Conservation (phyloP, 2,113 vertebrate genomes). For the Lampris incognitus region DNA sequence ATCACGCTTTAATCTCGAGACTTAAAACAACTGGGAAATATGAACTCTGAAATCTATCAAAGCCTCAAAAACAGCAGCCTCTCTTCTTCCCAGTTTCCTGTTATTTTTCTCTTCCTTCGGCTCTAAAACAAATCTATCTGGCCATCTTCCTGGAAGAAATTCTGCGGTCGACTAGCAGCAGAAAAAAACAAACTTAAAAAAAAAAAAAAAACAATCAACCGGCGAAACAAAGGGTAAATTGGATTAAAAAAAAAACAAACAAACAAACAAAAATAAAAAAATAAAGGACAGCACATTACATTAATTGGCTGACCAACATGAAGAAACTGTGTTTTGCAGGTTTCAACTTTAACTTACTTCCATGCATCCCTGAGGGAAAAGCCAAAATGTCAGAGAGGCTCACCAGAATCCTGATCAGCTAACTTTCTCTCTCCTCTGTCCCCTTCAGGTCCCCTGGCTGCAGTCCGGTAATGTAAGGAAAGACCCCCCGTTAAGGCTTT, state of each 20-base stretch:
- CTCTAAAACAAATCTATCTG: slow-evolving; percentile 3
- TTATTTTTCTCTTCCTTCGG: slow-evolving; percentile 48
- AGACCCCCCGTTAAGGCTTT: slow-evolving; percentile 10
- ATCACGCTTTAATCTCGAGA: slow-evolving; percentile 21
- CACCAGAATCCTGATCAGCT: slow-evolving; percentile 16
- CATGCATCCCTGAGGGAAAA: background rate
- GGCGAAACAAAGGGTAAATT: slow-evolving; percentile 1
- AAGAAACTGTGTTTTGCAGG: background rate
- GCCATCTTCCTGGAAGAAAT: background rate
- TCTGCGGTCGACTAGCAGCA: no score
- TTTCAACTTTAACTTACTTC: background rate
- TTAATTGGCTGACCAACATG: slow-evolving; percentile 4
- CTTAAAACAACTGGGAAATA: slow-evolving; percentile 42
- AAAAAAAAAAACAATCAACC: slow-evolving; percentile 1
- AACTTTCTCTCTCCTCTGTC: background rate
- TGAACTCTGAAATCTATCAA: no score
- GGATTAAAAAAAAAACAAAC: background rate
- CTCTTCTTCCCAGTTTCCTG: slow-evolving; percentile 55
- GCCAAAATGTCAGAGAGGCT: slow-evolving; percentile 8
- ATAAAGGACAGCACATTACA: background rate
- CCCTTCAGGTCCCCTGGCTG: background rate
- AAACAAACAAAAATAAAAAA: no score
- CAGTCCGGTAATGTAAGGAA: slow-evolving; percentile 17
- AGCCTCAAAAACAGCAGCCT: background rate
- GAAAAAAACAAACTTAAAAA: no score